Evolutionary conservation across 1,140 invertebrate genomes (phyloP), one percentile per base, ranked within the genome.

Genomic region (Capitella teleta): DNA sequence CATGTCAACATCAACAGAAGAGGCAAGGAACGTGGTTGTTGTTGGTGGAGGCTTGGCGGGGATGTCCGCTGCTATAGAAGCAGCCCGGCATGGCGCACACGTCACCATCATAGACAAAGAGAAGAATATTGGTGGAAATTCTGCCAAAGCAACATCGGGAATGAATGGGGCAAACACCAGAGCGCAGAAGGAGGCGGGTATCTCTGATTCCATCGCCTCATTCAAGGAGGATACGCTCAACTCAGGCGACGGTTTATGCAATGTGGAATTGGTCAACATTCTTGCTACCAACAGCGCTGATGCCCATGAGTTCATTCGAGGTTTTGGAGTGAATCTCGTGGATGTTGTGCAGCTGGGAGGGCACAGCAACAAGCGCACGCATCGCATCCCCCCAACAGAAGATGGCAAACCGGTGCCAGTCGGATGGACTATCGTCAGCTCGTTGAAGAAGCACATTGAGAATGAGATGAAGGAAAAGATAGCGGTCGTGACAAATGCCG

Each of bases 341-440:
- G 66, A 67, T 44, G 53, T 68, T 21, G 70, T 69, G 48, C 44
- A 71, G 28, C 67, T 68, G 45, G 66, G 66, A 2, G 66, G 66
- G 28, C 66, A 68, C 50, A 62, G 60, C 21, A 61, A 66, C 3
- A 63, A 62, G 14, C 47, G 66, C 46, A 68, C 66, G 3, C 66
- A 68, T 50, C 67, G 66, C 55, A 53, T 68, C 37, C 63, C 62
- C 28, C 61, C 62, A 14, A 61, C 63, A 8, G 61, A 63, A 51
- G 68, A 68, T 43, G 66, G 66, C 26, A 63, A 64, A 53, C 66
- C 68, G 2, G 49, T 61, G 23, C 68, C 66, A 10, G 63, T 71
- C 48, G 66, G 66, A 34, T 60, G 68, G 41, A 60, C 64, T 24
- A 62, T 68, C 38, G 62, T 69, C 32, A 49, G 52, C 8, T 55